Conservation (phyloP, 1,140 invertebrate genomes). For the Brachionus calyciflorus region DNA sequence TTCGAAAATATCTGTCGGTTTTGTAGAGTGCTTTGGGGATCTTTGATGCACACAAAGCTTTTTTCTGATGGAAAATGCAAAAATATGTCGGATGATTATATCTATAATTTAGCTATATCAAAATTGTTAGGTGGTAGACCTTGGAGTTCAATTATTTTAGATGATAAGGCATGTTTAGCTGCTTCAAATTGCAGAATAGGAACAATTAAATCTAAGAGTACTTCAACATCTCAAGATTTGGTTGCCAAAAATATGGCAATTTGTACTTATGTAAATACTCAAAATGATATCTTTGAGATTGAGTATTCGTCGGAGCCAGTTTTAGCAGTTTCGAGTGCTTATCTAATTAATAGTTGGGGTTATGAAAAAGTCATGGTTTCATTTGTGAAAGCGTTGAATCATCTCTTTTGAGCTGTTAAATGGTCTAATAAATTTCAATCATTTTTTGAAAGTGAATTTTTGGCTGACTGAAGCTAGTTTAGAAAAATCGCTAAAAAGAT, state of each 20-base stretch:
- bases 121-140: background rate
- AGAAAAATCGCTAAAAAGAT: background rate
- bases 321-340: conserved; percentile 1
- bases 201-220: background rate
- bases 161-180: background rate
- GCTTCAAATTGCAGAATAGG: background rate
- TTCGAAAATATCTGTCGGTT: background rate
- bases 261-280: background rate
- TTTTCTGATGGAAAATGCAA: background rate
- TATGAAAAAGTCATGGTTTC: background rate
- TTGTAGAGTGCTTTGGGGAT: background rate
- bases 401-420: background rate
- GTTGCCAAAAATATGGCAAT: conserved; percentile 11
- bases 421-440: conserved; percentile 19
- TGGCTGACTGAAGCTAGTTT: background rate
- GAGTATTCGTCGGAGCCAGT: conserved; percentile 4
- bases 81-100: background rate
- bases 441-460: conserved; percentile 12
- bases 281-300: background rate
- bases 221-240: background rate
- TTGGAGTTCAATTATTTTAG: background rate
- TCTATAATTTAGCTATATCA: background rate
- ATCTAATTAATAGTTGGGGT: background rate
- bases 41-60: background rate
- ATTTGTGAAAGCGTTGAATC: background rate